Percentiles rank a stretch among this genome's conserved stretches.
phyloP scores from a whole-genome alignment of 2,113 vertebrate genomes.

The Mesoclemmys tuberculata region DNA sequence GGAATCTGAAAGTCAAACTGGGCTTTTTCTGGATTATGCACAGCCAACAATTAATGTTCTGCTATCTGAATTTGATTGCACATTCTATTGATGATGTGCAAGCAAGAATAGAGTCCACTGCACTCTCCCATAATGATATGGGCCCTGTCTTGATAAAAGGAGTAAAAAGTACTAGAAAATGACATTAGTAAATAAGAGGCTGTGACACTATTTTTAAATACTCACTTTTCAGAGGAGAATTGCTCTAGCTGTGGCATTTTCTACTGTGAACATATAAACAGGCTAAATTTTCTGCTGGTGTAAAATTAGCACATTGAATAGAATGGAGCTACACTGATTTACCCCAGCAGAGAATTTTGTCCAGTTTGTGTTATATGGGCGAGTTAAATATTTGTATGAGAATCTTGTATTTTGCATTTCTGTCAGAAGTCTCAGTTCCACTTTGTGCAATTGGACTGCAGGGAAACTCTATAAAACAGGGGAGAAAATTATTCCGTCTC shows the following conservation, averaged over 20 bases:
- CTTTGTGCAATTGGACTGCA: not conserved
- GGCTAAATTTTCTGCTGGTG: not conserved
- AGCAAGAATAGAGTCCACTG: not conserved
- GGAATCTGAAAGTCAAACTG: not conserved
- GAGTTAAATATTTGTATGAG: rapidly evolving
- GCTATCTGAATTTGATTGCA: not conserved
- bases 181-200: not conserved
- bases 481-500: not conserved
- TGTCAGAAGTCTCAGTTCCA: not conserved
- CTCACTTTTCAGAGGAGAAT: not conserved
- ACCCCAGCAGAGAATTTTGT: not conserved
- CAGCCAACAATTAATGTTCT: not conserved
- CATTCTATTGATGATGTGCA: rapidly evolving
- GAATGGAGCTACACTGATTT: not conserved
- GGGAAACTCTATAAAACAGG: not conserved
- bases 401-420: not conserved
- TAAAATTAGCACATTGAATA: not conserved
- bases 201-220: not conserved
- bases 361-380: not conserved
- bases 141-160: not conserved
- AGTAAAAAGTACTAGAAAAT: not conserved
- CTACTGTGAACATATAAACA: not conserved
- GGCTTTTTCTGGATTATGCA: not conserved
- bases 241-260: not conserved
- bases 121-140: not conserved